phyloP scores from a whole-genome alignment of 2,113 vertebrate genomes.

The Strigops habroptila region DNA sequence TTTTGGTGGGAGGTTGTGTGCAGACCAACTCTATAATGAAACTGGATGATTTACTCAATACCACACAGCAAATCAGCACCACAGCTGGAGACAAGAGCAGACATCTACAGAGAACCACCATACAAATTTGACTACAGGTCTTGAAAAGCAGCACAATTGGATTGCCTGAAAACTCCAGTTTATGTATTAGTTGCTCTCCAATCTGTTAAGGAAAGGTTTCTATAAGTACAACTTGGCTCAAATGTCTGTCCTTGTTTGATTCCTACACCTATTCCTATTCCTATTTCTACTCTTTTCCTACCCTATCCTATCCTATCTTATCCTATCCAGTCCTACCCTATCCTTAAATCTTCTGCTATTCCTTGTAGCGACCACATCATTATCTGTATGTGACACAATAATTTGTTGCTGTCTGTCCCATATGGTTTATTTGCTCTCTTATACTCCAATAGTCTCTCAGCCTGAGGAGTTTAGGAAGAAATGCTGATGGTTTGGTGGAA shows the following conservation, averaged over 20 bases:
- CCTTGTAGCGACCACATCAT: neutral
- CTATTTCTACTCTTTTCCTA: neutral
- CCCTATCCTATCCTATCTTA: neutral
- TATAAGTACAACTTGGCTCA: neutral
- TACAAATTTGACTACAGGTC: neutral
- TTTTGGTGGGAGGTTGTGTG: slow-evolving; percentile 15
- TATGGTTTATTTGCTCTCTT: neutral
- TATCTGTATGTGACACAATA: neutral
- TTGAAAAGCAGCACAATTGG: neutral
- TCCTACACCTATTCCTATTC: neutral
- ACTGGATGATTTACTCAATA: slow-evolving; percentile 50
- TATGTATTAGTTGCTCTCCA: neutral
- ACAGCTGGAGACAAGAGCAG: slow-evolving; percentile 17
- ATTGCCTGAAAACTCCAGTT: neutral
- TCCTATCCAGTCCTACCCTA: neutral
- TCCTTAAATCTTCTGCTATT: neutral
- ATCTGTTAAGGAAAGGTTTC: neutral
- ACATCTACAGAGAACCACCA: neutral
- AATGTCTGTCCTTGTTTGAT: neutral
- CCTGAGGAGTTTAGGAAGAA: neutral
- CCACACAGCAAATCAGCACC: neutral
- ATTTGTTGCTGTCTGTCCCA: neutral
- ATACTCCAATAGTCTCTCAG: neutral
- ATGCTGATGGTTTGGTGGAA: neutral
- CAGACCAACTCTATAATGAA: slow-evolving; percentile 14